Evolutionary conservation across 2,888 invertebrate species (phyloP), one percentile per base, ranked within the genome.

Genomic region (Diadegma fenestrale): DNA sequence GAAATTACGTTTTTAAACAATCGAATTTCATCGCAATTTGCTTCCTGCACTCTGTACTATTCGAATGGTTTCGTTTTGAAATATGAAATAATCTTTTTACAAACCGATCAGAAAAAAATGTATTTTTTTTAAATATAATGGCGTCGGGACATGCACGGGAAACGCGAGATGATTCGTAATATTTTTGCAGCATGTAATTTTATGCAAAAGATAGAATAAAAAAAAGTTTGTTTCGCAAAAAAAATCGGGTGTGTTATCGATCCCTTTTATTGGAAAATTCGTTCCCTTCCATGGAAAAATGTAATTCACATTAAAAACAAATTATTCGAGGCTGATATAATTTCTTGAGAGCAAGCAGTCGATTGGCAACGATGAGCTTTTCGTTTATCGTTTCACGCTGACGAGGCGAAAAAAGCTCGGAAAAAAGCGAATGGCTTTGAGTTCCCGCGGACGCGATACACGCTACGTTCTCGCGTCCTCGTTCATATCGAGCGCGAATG

Each of bases 401-500:
- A 81, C 75, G 68, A 69, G 75, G 85, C 79, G 71, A 64, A 82
- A 82, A 82, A 75, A 58, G 81, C 63, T 63, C 82, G 82, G 71
- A 64, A 82, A 82, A 82, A 75, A 58, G 81, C 63, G 68, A 85
- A 85, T 58, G n/a, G 82, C 72, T 72, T 33, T 26, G 72, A 51
- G 71, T 37, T 64, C 48, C 45, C 63, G 26, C 76, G 41, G 37
- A 19, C 64, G 54, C 75, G 37, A 41, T 58, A 72, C 33, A 43
- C 48, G 51, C 76, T 2, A 45, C 33, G n/a, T 22, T 19, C 30
- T 43, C 71, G 79, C 76, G 85, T 85, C 85, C 85, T 85, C 85
- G 85, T 71, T 82, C 66, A 72, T 85, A 85, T 85, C 82, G 82
- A 85, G 79, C 85, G 85, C 51, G 64, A 37, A 37, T 80, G 80